A percentile compares a stretch with the other conserved stretches of the same genome.
Conservation (phyloP, 2,888 invertebrate species). For the Baccha elongata region DNA sequence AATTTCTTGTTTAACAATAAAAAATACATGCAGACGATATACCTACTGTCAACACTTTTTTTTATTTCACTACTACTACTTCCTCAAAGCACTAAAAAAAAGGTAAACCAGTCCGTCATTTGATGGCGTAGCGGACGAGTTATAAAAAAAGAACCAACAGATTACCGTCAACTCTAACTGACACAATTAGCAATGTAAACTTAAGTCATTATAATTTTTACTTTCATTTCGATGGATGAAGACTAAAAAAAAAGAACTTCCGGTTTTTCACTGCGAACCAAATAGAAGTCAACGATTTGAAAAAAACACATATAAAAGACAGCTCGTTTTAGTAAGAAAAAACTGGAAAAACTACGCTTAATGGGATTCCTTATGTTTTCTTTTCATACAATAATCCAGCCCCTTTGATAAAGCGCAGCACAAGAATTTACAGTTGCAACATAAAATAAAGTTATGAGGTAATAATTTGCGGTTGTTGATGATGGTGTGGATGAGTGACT, state of each 20-base stretch:
- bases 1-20: conserved; percentile 3
- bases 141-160: conserved; percentile 5
- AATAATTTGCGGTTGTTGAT: conserved; percentile 72
- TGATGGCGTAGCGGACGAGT: conserved; percentile 36
- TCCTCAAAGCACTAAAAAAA: conserved; percentile 21
- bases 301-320: neutral
- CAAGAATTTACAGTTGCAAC: conserved; percentile 65
- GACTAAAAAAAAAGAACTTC: conserved; percentile 31
- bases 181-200: conserved; percentile 67
- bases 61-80: conserved; percentile 12
- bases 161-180: conserved; percentile 58
- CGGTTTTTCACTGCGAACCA: conserved; percentile 30
- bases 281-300: neutral
- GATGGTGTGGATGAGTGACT: conserved; percentile 52
- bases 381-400: conserved; percentile 15
- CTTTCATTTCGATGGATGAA: conserved; percentile 56
- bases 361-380: conserved; percentile 54
- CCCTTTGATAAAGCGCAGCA: neutral
- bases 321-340: conserved; percentile 22
- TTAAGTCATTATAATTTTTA: conserved; percentile 65
- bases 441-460: conserved; percentile 66
- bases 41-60: conserved; percentile 46
- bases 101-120: conserved; percentile 31
- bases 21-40: neutral
- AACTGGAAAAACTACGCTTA: conserved; percentile 50